Conservation (phyloP, 2,888 invertebrate genomes). For the Drosophila seclusa region DNA sequence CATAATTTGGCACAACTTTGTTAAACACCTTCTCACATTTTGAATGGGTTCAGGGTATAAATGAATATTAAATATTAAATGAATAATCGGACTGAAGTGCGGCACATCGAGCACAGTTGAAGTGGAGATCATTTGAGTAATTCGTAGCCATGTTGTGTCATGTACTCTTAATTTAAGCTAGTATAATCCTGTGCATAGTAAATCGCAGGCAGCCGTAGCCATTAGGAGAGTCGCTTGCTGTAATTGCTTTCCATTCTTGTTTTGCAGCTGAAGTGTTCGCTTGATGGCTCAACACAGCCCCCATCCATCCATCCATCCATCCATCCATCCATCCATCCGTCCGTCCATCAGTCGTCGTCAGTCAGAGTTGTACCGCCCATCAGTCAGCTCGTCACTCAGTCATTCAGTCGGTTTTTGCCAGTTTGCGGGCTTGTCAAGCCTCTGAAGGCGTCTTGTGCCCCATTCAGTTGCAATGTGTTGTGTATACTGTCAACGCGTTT, state of each 20-base stretch:
- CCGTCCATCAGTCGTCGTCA: constrained; percentile 46
- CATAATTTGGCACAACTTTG: not conserved
- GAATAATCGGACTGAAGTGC: not conserved
- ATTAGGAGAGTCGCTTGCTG: constrained; percentile 30
- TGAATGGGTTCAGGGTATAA: not conserved
- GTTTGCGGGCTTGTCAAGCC: constrained; percentile 61
- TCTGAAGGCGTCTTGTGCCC: constrained; percentile 41
- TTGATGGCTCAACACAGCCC: constrained; percentile 50
- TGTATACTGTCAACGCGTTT: constrained; percentile 69
- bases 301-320: not conserved
- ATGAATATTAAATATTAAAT: not conserved
- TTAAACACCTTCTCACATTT: not conserved
- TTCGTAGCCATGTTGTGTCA: constrained; percentile 8
- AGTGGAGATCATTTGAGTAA: not conserved
- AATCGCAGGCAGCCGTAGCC: constrained; percentile 22
- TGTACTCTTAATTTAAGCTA: constrained; percentile 12
- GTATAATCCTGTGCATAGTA: constrained; percentile 25
- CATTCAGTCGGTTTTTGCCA: constrained; percentile 26
- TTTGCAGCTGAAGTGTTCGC: constrained; percentile 42
- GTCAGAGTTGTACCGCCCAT: constrained; percentile 41
- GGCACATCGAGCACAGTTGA: not conserved
- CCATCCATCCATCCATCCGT: not conserved
- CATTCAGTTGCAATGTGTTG: constrained; percentile 42
- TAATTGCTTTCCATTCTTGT: constrained; percentile 40
- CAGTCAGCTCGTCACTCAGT: constrained; percentile 37